Evolutionary conservation across 2,113 vertebrate genomes (phyloP), one percentile per base, ranked within the genome.

Genomic region (Cottus gobio): DNA sequence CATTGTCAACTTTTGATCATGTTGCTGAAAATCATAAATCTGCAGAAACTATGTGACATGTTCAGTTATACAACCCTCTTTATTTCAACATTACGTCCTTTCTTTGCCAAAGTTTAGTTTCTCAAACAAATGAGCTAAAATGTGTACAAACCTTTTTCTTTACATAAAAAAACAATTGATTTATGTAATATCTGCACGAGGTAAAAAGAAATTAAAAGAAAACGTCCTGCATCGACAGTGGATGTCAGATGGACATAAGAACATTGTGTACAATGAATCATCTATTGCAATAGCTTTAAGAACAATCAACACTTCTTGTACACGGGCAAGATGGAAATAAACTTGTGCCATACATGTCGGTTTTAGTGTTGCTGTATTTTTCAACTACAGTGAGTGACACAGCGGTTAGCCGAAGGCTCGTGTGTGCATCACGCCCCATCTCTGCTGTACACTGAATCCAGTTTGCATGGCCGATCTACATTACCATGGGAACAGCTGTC

Each of bases 401-500:
- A 46, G 71, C 31, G 48, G 52, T 36, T 56, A 48, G 44, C 39
- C 30, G 18, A 61, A 15, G 42, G 46, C 26, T 31, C 13, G 22
- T 44, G 50, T 39, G 16, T 39, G 34, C 60, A 69, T 24, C 37
- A 37, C 60, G 34, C 71, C 66, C 75, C 22, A 13, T 72, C 69
- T 44, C 79, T 54, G 60, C 58, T 37, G 75, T 75, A 52, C 36
- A 62, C 80, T 72, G 50, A 65, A 63, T 60, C 62, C 74, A 83
- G 71, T 72, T 84, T 89, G 56, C 77, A 67, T 83, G 81, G 84
- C 71, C 72, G 71, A 83, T 69, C 77, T 56, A 74, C 65, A 82
- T 91, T 46, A 74, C 90, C 84, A 85, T 92, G 90, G 90, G 36
- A 87, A 93, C 90, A 77, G 85, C 84, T 89, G 82, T 80, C 80